These are phyloP conservation scores for Spermophilus dauricus DNA, from an alignment of 2,113 vertebrate species.

Conservation along the genomic window DNA sequence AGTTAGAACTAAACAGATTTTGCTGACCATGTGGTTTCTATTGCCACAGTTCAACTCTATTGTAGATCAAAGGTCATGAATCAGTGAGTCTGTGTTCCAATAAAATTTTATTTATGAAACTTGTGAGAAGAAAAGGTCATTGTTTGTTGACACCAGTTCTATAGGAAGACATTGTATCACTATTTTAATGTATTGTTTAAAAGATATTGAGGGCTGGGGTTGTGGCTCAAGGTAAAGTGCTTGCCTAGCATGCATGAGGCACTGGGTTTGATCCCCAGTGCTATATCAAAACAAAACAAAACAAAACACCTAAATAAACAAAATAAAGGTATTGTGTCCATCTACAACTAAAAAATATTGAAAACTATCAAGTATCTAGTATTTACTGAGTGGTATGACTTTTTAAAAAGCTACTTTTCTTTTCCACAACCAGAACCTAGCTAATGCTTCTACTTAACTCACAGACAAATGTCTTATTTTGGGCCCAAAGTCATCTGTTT, in stretches of 20 bases:
- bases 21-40: background rate
- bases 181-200: conserved; percentile 34
- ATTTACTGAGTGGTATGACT: background rate
- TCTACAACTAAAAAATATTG: no score
- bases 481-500: background rate
- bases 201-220: background rate
- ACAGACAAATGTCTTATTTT: background rate
- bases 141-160: background rate
- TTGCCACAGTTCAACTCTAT: background rate
- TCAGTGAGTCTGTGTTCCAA: background rate
- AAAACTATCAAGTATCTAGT: background rate
- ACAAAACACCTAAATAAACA: no score
- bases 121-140: background rate
- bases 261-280: no score
- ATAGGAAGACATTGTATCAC: background rate
- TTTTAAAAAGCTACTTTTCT: background rate
- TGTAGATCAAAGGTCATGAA: background rate
- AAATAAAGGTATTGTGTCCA: no score
- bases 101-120: conserved; percentile 53
- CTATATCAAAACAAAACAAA: no score
- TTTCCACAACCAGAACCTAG: background rate
- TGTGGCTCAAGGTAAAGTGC: no score
- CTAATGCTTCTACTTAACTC: background rate
- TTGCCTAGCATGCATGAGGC: no score
- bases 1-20: background rate